Base-by-base conservation (phyloP, 1,140 invertebrate species). In the Ruditapes philippinarum region DNA sequence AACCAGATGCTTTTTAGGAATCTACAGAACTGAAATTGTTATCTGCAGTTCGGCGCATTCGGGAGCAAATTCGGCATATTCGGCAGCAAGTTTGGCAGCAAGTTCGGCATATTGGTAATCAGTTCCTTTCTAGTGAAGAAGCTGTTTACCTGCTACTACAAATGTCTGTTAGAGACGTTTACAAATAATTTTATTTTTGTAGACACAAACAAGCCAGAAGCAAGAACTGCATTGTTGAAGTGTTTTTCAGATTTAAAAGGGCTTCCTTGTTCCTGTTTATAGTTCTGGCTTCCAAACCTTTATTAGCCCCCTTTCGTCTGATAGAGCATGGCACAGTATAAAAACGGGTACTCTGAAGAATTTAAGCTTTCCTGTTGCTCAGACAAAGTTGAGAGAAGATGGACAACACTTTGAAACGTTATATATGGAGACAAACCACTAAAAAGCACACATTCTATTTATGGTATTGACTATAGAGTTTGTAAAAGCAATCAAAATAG, bases 11-110 rank as follows among this genome's bases (percentile, higher is more conserved):
- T 5, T 45, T 54, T 65, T 17, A 60, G 42, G 80, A 83, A 51
- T 57, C 80, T 11, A 25, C 65, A 51, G 57, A 83, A 22, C 65
- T 83, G 89, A 78, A 65, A 36, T 82, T 82, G 51, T n/a, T n/a
- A n/a, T n/a, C n/a, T n/a, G n/a, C n/a, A n/a, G n/a, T n/a, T n/a
- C n/a, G n/a, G n/a, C n/a, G n/a, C n/a, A n/a, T n/a, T n/a, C n/a
- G n/a, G n/a, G n/a, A n/a, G n/a, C n/a, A n/a, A n/a, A n/a, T n/a
- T n/a, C n/a, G n/a, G n/a, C n/a, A 57, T 57, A 22, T 57, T 3
- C 17, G 51, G 19, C 62, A 65, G n/a, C n/a, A n/a, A n/a, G n/a
- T n/a, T n/a, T n/a, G n/a, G n/a, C n/a, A n/a, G 22, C 42, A 83
- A 60, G 28, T 83, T 22, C 28, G 42, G 19, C 22, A n/a, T n/a